Evolutionary conservation across 2,797 vertebrate genomes (phyloP).

Genomic region (Helarctos malayanus): DNA sequence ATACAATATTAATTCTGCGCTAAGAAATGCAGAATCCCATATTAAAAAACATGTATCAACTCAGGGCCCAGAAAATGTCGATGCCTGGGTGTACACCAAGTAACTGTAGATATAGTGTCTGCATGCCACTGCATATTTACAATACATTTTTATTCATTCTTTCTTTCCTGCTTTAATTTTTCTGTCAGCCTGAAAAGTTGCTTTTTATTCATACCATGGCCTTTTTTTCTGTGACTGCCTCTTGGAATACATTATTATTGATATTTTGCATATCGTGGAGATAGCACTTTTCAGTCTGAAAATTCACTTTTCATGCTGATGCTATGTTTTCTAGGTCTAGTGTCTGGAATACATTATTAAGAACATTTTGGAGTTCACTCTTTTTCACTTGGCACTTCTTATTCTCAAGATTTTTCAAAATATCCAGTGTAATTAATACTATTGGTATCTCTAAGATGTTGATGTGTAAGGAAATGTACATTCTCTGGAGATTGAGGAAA

Average conservation of each 20-base stretch:
- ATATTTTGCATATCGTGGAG: conserved; percentile 75
- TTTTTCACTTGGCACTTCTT: conserved; percentile 34
- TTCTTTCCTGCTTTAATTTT: conserved; percentile 58
- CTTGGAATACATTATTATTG: conserved; percentile 71
- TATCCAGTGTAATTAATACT: conserved; percentile 53
- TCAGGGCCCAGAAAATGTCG: background rate
- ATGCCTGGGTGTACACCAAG: background rate
- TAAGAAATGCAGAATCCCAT: background rate
- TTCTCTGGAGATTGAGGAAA: background rate
- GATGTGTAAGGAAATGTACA: background rate
- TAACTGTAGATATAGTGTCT: background rate
- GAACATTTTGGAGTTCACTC: background rate
- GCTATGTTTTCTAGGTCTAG: conserved; percentile 67
- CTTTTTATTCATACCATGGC: conserved; percentile 67
- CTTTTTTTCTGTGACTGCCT: conserved; percentile 71
- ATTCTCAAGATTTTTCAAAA: conserved; percentile 33
- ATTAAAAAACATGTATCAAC: conserved; percentile 22
- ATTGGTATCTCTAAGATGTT: background rate
- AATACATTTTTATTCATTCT: conserved; percentile 59
- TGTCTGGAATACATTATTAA: conserved; percentile 62
- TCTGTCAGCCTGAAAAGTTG: conserved; percentile 57
- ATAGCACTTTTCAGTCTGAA: conserved; percentile 65
- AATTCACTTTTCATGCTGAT: conserved; percentile 75
- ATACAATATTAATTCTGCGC: background rate
- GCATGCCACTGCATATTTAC: conserved; percentile 28